These are phyloP conservation scores for Varanus komodoensis DNA, from an alignment of 2,113 vertebrate species.

Conservation along the genomic window DNA sequence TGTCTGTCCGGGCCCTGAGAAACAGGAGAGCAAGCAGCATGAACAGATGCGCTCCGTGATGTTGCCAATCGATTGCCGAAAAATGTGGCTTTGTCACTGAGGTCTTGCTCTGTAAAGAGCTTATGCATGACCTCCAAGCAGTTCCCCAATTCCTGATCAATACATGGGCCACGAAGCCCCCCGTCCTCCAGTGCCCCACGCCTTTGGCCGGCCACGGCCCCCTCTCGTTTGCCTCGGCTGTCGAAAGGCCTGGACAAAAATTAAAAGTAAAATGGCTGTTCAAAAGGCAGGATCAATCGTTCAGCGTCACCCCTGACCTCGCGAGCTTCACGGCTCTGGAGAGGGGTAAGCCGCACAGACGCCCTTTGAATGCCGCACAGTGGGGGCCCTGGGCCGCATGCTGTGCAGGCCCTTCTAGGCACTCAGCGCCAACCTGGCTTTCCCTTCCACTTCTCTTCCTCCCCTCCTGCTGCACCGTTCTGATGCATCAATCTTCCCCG, in stretches of 20 bases:
- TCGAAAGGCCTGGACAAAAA: not conserved
- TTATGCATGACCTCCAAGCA: not conserved
- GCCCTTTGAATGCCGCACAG: rapidly evolving
- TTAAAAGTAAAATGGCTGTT: not conserved
- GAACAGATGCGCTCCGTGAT: rapidly evolving
- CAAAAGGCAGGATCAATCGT: not conserved
- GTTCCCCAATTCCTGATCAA: rapidly evolving
- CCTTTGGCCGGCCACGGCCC: not conserved
- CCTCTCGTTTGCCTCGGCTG: not conserved
- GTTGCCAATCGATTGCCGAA: not conserved
- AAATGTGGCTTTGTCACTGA: rapidly evolving
- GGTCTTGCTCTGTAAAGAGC: rapidly evolving
- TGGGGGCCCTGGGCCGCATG: not conserved
- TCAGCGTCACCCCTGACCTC: conserved; percentile 5
- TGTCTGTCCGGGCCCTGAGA: not conserved
- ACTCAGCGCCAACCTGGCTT: too few relatives aligned
- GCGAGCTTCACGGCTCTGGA: rapidly evolving
- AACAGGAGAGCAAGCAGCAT: not conserved
- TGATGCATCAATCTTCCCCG: not conserved
- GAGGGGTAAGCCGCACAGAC: not conserved
- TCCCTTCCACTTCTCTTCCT: not conserved
- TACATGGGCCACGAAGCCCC: rapidly evolving
- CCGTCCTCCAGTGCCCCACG: not conserved
- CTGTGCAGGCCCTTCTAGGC: not conserved
- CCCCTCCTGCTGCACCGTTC: too few relatives aligned